Evolutionary conservation across 2,888 invertebrate genomes (phyloP).

Genomic region (Harpagoxenus sublaevis): DNA sequence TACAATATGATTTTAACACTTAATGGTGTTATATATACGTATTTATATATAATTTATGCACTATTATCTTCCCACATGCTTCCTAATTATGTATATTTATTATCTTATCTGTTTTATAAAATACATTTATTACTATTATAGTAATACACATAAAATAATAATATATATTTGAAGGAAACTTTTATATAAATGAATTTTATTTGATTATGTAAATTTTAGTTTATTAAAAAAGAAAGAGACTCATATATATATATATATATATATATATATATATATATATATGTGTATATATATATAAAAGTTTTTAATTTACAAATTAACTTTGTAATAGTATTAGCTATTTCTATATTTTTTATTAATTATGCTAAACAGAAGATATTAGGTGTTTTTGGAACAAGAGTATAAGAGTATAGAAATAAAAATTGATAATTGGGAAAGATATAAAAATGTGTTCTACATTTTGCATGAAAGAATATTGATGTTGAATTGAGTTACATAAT

Average conservation of each 20-base stretch:
- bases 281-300: too few relatives aligned
- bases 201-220: background rate
- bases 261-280: slow-evolving; percentile 3
- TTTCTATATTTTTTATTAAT: slow-evolving; percentile 13
- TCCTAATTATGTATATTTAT: background rate
- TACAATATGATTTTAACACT: too few relatives aligned
- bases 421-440: background rate
- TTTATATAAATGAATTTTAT: background rate
- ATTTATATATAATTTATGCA: too few relatives aligned
- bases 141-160: background rate
- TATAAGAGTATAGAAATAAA: background rate
- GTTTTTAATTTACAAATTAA: background rate
- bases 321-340: background rate
- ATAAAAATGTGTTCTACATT: background rate
- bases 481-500: slow-evolving; percentile 14
- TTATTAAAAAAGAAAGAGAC: background rate
- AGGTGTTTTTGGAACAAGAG: background rate
- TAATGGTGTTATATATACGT: too few relatives aligned
- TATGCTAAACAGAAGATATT: background rate
- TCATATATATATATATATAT: background rate
- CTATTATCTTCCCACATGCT: too few relatives aligned
- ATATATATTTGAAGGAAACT: background rate
- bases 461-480: background rate
- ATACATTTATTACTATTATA: background rate
- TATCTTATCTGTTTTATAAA: background rate